A percentile compares a stretch with the other conserved stretches of the same genome.
phyloP scores from a whole-genome alignment of 2,113 vertebrate species.

The Pseudopodoces humilis region DNA sequence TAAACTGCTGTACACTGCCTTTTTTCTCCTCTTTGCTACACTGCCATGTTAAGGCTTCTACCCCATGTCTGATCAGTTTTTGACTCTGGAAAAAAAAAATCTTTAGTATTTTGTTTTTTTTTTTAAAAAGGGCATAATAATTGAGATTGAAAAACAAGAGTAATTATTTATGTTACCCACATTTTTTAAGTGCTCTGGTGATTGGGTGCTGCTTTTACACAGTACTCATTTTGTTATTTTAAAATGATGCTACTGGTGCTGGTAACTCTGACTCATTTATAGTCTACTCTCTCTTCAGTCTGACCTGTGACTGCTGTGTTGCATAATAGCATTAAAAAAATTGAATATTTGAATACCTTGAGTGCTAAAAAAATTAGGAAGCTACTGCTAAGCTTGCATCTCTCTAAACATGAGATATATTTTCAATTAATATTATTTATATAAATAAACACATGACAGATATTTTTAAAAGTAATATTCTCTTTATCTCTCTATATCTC shows the following conservation, averaged over 20 bases:
- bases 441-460: neutral
- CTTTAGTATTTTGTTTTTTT: neutral
- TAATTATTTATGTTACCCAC: neutral
- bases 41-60: neutral
- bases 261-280: neutral
- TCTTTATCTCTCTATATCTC: neutral
- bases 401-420: neutral
- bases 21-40: neutral
- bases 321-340: neutral
- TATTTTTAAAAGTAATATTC: neutral
- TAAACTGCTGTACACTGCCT: neutral
- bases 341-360: neutral
- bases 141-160: neutral
- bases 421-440: neutral
- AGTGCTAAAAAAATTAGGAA: neutral
- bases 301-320: neutral
- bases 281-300: neutral
- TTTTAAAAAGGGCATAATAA: neutral
- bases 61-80: neutral
- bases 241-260: neutral
- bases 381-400: neutral
- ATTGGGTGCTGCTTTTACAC: neutral
- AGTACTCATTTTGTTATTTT: neutral
- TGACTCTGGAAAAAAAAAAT: neutral
- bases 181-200: neutral